phyloP scores from a whole-genome alignment of 2,888 invertebrate genomes.

The Nymphalis urticae region DNA sequence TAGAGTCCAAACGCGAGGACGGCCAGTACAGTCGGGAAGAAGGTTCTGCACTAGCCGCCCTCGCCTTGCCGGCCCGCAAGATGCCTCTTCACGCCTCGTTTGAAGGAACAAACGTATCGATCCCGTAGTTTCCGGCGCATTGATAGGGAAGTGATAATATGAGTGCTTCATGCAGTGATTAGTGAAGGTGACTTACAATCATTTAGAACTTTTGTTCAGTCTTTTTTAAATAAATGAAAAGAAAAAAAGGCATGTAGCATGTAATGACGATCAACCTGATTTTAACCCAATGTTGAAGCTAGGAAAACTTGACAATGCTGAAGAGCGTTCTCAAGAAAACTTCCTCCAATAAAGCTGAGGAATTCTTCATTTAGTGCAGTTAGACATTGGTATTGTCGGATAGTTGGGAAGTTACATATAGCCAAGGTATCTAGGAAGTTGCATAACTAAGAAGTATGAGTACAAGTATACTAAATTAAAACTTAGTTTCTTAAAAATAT shows the following conservation, averaged over 20 bases:
- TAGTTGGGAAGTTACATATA: background rate
- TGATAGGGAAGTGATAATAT: too few species aligned
- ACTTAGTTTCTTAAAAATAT: too few species aligned
- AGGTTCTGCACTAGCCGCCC: too few species aligned
- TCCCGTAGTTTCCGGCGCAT: too few species aligned
- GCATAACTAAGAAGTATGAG: background rate
- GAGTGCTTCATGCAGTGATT: too few species aligned
- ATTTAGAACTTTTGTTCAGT: too few species aligned
- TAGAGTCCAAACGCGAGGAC: too few species aligned
- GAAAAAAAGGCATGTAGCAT: background rate
- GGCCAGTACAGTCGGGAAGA: too few species aligned
- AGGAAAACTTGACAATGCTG: background rate
- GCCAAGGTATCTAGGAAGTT: background rate
- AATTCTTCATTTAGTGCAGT: conserved; percentile 13
- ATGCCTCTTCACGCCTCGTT: too few species aligned
- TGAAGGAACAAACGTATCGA: too few species aligned
- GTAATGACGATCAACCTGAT: background rate
- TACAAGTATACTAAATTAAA: background rate
- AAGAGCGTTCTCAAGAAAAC: conserved; percentile 3
- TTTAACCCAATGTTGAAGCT: background rate
- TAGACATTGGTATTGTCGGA: background rate
- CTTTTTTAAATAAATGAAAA: background rate
- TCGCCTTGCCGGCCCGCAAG: too few species aligned
- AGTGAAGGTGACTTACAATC: too few species aligned
- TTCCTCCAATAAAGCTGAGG: conserved; percentile 8